Base-by-base conservation (phyloP, 2,113 vertebrate species). In the Aspiorhynchus laticeps region DNA sequence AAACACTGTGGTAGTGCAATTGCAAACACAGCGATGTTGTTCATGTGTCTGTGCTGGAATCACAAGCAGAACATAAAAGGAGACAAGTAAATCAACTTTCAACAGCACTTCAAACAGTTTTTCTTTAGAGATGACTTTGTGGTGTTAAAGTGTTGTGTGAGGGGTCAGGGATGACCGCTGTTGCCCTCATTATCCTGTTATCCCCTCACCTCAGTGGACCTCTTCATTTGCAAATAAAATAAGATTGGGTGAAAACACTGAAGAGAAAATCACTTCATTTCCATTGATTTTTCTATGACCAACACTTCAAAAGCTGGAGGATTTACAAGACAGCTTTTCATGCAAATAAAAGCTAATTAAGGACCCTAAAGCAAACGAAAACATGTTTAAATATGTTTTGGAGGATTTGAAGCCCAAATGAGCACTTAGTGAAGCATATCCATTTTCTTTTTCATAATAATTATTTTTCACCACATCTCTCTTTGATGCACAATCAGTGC, bases 181-280 rank as follows among this genome's bases (percentile, higher is more conserved):
- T 28, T 65, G 59, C 41, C 24, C 59, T 87, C 75, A 69, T 87
- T 85, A 81, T 85, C 59, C 43, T n/a, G 2, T 77, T 87, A 69
- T 56, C 86, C 43, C 26, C 59, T 87, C 24, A 63, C 8, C 11
- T 78, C 15, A 11, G 36, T 65, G 36, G 41, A 43, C 26, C 67
- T 84, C 86, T 83, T 84, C 74, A 85, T 89, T 89, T 85, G 77
- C 75, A 51, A 61, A 65, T 65, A 87, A 71, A 73, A 84, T 7
- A 65, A 65, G 71, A 83, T 63, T 63, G 67, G 51, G 33, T 36
- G 24, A 76, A 77, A 77, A 69, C 41, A 53, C 53, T 71, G 10
- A 31, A 1, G 59, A 75, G 41, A 87, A 65, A 51, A 65, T 69
- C 86, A 87, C 69, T 87, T 78, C 11, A 78, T 84, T 83, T 43